Conservation (phyloP, 2,797 vertebrate species). For the Hapalemur alaotrensis region DNA sequence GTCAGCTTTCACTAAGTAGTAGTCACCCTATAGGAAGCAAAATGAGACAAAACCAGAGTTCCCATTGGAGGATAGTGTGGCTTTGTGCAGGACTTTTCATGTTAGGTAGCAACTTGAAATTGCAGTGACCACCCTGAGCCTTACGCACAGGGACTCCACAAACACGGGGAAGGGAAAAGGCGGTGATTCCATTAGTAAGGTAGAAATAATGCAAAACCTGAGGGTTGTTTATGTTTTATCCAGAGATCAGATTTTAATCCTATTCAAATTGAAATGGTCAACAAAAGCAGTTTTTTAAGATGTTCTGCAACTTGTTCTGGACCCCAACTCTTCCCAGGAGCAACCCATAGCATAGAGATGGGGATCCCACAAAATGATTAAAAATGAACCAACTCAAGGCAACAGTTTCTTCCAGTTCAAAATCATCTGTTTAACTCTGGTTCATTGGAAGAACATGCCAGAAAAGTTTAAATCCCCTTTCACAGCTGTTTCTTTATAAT, state of each 20-base stretch:
- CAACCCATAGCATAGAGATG: too few species aligned
- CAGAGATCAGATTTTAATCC: background rate
- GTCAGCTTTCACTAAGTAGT: background rate
- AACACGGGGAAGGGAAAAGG: background rate
- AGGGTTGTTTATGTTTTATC: background rate
- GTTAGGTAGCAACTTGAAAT: background rate
- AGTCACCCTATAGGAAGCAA: background rate
- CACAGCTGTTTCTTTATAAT: background rate
- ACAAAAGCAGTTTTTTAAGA: background rate
- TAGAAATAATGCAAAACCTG: background rate
- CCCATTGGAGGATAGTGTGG: background rate
- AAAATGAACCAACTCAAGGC: background rate
- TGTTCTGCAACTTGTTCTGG: background rate
- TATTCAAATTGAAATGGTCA: background rate
- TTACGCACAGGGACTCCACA: fast-evolving
- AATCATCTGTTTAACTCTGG: background rate
- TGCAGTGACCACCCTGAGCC: background rate
- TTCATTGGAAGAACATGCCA: background rate
- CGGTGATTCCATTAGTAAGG: fast-evolving
- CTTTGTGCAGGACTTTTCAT: background rate
- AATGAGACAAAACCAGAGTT: background rate
- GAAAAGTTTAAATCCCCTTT: background rate
- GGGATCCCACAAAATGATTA: too few species aligned
- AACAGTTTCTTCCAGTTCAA: background rate
- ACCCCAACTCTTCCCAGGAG: background rate